Conservation (phyloP, 2,888 invertebrate species). For the Anticlea derivata region DNA sequence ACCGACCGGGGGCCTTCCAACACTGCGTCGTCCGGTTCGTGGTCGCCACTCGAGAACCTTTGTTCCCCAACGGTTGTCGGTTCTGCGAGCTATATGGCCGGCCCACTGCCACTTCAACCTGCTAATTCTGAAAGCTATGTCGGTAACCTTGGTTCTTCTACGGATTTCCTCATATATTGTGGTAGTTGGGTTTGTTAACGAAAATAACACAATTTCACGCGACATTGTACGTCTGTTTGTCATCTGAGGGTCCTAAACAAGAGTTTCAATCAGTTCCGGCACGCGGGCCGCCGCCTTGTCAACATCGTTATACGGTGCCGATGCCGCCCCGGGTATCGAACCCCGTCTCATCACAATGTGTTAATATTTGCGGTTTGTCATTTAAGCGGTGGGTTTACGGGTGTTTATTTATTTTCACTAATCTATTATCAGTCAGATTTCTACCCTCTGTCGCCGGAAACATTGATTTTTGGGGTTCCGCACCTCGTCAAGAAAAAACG, state of each 20-base stretch:
- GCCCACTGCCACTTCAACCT: too few species aligned
- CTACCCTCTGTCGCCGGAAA: background rate
- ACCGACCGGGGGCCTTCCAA: too few species aligned
- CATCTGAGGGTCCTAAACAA: constrained; percentile 6
- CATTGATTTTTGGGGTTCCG: background rate
- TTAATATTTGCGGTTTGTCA: constrained; percentile 35
- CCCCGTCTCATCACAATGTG: constrained; percentile 32
- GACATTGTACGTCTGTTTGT: constrained; percentile 4
- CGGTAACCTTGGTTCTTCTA: too few species aligned
- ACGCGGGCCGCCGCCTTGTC: constrained; percentile 15
- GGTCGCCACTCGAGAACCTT: too few species aligned
- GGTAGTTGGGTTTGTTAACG: background rate
- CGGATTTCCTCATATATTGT: too few species aligned
- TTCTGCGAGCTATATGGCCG: too few species aligned
- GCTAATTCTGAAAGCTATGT: too few species aligned
- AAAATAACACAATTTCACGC: background rate
- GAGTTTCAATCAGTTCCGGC: constrained; percentile 20
- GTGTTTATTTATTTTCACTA: background rate
- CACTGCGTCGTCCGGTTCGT: too few species aligned
- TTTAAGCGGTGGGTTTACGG: constrained; percentile 1
- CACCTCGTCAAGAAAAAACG: too few species aligned
- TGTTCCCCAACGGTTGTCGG: too few species aligned
- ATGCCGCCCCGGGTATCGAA: constrained; percentile 34
- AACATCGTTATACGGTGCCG: constrained; percentile 24
- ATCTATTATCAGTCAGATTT: background rate